Percentiles rank a stretch among this genome's conserved stretches.
Conservation (phyloP, 2,113 vertebrate genomes). For the Papio anubis region DNA sequence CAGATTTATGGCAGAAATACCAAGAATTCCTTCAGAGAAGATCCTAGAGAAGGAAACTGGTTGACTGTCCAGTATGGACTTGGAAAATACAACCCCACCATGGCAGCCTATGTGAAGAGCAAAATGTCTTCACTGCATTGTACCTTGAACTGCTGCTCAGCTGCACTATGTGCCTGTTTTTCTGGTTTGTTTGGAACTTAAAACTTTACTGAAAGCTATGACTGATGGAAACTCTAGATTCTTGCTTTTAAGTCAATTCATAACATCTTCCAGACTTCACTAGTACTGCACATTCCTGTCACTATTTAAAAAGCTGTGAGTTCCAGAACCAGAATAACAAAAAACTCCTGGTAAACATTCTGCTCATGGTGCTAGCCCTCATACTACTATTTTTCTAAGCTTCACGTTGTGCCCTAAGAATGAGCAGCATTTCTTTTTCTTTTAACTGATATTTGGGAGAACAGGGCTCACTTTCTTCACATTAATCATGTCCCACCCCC, state of each 20-base stretch:
- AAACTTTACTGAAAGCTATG: conserved; percentile 77
- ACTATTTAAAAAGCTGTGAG: background rate
- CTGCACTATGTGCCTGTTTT: background rate
- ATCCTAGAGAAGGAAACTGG: background rate
- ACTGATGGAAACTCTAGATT: conserved; percentile 78
- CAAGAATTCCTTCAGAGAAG: background rate
- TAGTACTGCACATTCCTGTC: conserved; percentile 45
- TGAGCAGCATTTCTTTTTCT: background rate
- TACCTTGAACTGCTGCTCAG: background rate
- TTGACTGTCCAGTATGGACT: background rate
- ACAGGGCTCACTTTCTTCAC: background rate
- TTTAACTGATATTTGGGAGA: conserved; percentile 14
- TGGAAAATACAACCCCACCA: rapidly evolving
- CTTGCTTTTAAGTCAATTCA: conserved; percentile 69
- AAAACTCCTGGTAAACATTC: background rate
- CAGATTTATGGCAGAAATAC: background rate
- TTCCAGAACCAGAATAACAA: conserved; percentile 20
- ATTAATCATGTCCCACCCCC: background rate
- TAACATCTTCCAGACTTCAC: conserved; percentile 33
- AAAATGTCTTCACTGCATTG: background rate
- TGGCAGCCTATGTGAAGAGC: background rate
- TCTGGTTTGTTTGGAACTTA: background rate
- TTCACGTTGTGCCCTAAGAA: conserved; percentile 28
- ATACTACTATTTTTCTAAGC: rapidly evolving
- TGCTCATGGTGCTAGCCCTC: background rate